Base-by-base conservation (phyloP, 2,888 invertebrate species). In the Trichopria drosophilae region DNA sequence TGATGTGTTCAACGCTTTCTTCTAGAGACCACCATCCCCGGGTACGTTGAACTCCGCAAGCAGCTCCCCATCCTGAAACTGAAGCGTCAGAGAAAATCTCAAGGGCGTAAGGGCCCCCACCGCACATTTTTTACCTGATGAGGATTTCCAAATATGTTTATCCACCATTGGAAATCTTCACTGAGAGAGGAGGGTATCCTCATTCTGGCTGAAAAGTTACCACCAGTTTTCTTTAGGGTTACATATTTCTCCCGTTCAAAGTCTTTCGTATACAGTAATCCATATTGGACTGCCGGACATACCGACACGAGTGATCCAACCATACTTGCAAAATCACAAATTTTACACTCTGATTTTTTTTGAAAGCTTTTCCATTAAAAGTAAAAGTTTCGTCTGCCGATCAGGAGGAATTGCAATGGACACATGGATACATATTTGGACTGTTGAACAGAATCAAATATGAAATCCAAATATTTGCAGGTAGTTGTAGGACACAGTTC, bases 11-110 rank as follows among this genome's bases (percentile, higher is more conserved):
- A 23, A n/a, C 16, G 20, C 26, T 46, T 18, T 41, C 22, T 3
- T 28, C 15, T 7, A 29, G 15, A 12, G 35, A 37, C 52, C 51
- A 55, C 23, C 35, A 49, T n/a, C 51, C 50, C 15, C 45, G 48
- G 3, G 42, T 44, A 7, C 39, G 37, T 18, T 44, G 29, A 10
- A 15, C 6, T 16, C 16, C 22, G 19, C 49, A 47, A 10, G 35
- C 40, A 7, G 47, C 45, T 9, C 37, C 45, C 45, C 45, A 45
- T 7, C 45, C 45, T 2, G 45, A 35, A 24, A 31, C 15, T 6
- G 37, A 45, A n/a, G 45, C 36, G 28, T 45, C 37, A 6, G 36
- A 35, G 10, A 34, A 34, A 4, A 34, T 13, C 15, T 34, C 34
- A 15, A 4, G 10, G 10, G 34, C 15, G 15, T n/a, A 13, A 34